These are phyloP conservation scores for Phycodurus eques DNA, from an alignment of 2,113 vertebrate species.

Conservation along the genomic window DNA sequence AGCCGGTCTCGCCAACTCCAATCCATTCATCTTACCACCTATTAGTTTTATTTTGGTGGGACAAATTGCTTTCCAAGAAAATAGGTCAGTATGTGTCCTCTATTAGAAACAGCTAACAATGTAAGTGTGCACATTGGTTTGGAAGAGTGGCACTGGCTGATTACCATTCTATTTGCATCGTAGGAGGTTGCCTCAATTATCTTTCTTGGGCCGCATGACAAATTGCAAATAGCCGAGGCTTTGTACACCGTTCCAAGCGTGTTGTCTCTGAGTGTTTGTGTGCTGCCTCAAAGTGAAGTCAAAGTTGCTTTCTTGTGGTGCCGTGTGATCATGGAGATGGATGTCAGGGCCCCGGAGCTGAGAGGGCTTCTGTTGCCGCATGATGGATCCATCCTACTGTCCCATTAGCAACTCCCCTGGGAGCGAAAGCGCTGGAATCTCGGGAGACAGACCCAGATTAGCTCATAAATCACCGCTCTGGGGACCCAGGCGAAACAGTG, in stretches of 20 bases:
- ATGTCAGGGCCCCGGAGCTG: slow-evolving; percentile 61
- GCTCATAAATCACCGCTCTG: slow-evolving; percentile 85
- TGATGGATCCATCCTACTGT: slow-evolving; percentile 78
- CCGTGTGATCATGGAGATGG: slow-evolving; percentile 62
- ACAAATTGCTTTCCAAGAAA: slow-evolving; percentile 80
- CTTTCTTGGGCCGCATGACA: slow-evolving; percentile 65
- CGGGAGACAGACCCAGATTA: slow-evolving; percentile 82
- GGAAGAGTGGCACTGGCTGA: slow-evolving; percentile 53
- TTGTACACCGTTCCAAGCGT: slow-evolving; percentile 54
- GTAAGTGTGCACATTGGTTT: slow-evolving; percentile 58
- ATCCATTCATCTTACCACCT: slow-evolving; percentile 81
- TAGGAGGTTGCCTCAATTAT: slow-evolving; percentile 71
- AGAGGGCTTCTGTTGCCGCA: slow-evolving; percentile 65
- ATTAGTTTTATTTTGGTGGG: slow-evolving; percentile 80
- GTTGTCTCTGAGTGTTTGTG: slow-evolving; percentile 34
- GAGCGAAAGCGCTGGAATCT: slow-evolving; percentile 70
- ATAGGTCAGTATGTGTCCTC: slow-evolving; percentile 79
- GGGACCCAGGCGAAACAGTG: slow-evolving; percentile 69
- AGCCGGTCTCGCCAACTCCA: slow-evolving; percentile 66
- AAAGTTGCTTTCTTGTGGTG: slow-evolving; percentile 23
- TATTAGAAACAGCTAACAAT: slow-evolving; percentile 74
- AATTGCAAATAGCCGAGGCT: slow-evolving; percentile 69
- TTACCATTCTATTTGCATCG: slow-evolving; percentile 73
- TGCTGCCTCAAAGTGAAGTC: slow-evolving; percentile 41
- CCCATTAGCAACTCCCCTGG: slow-evolving; percentile 81